A percentile compares a stretch with the other conserved stretches of the same genome.
These are phyloP conservation scores for Epistrophe eligans DNA, from an alignment of 2,888 invertebrate genomes.

Conservation along the genomic window DNA sequence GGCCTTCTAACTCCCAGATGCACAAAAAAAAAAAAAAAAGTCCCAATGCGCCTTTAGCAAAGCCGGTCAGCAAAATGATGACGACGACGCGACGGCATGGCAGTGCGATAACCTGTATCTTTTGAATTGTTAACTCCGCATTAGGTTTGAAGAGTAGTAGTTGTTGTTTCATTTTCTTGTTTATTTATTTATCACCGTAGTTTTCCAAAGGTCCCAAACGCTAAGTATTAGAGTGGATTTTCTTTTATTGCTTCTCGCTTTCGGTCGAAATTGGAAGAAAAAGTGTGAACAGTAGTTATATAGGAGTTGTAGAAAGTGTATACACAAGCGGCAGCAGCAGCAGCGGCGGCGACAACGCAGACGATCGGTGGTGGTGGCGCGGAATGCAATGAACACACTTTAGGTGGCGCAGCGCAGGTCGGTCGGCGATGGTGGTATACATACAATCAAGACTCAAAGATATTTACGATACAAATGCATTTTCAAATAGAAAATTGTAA, in stretches of 20 bases:
- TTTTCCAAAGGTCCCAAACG: constrained; percentile 45
- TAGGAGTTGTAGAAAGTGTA: constrained; percentile 63
- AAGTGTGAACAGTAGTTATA: constrained; percentile 67
- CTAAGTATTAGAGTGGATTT: constrained; percentile 65
- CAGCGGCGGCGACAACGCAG: background rate
- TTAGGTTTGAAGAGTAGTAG: constrained; percentile 2
- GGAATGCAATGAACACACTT: background rate
- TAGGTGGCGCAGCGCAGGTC: constrained; percentile 19
- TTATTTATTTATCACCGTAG: constrained; percentile 52
- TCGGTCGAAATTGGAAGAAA: constrained; percentile 33
- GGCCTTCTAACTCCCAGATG: constrained; percentile 24
- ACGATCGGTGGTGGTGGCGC: no score
- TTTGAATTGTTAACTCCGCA: constrained; percentile 35
- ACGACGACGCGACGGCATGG: constrained; percentile 12
- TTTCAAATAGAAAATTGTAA: constrained; percentile 64
- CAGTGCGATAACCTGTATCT: constrained; percentile 61
- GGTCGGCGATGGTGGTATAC: background rate
- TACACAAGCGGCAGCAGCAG: background rate
- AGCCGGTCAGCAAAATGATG: background rate
- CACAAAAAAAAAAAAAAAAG: constrained; percentile 41
- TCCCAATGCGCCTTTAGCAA: constrained; percentile 1
- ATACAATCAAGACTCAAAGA: background rate
- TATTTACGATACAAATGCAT: constrained; percentile 55
- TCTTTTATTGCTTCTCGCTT: constrained; percentile 46
- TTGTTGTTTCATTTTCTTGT: constrained; percentile 29